Conservation (phyloP, 2,113 vertebrate species). For the Equus przewalskii region DNA sequence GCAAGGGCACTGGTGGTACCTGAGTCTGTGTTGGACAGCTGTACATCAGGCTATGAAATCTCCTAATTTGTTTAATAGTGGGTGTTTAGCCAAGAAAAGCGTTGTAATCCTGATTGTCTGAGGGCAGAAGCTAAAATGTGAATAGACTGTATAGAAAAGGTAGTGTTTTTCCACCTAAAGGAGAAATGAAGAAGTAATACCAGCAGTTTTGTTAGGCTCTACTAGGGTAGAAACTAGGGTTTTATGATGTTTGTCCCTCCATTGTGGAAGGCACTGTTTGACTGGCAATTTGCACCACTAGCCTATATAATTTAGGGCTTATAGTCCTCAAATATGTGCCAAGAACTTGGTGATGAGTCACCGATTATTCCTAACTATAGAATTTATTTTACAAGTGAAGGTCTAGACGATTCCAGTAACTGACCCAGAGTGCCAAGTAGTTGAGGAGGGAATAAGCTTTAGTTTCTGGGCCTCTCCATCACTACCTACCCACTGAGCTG, state of each 20-base stretch:
- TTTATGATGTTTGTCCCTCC: neutral
- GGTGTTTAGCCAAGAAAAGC: neutral
- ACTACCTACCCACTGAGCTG: neutral
- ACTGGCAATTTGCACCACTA: neutral
- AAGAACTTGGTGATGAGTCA: neutral
- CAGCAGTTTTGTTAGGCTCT: neutral
- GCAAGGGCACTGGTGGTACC: neutral
- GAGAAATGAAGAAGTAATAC: neutral
- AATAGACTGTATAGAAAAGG: neutral
- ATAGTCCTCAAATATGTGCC: neutral
- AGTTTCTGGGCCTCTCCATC: neutral
- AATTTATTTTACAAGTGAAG: slow-evolving; percentile 42
- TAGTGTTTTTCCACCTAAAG: neutral
- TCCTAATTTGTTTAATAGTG: neutral
- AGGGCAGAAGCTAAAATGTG: neutral
- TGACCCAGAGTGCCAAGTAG: neutral
- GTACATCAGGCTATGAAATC: neutral
- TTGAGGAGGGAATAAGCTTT: neutral
- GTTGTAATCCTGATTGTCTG: neutral
- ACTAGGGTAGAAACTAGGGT: neutral
- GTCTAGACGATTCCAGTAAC: neutral
- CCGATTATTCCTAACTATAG: neutral
- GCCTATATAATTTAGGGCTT: neutral
- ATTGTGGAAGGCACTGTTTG: neutral
- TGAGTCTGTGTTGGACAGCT: neutral